Evolutionary conservation across 2,797 vertebrate genomes (phyloP), one percentile per base, ranked within the genome.

Genomic region (Denticeps clupeoides): DNA sequence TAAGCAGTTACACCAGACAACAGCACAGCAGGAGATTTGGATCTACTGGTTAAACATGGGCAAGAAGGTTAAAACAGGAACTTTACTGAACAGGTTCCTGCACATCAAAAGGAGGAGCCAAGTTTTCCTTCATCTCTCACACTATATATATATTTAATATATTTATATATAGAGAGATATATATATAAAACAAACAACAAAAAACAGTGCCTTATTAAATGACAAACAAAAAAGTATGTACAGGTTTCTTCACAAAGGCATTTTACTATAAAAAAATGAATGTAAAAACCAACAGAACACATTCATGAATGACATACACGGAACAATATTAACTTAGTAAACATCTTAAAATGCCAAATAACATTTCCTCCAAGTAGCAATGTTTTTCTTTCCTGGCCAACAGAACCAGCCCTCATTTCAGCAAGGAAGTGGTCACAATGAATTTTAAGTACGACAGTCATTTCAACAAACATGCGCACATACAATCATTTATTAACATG

Each of bases 1-100:
- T 88, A 88, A 93, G 90, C 91, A 88, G 89, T n/a, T 90, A 92
- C 89, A 92, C 90, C 85, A 91, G 88, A 95, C 92, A 90, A 92
- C 86, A 91, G 75, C 75, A 83, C 76, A 71, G 68, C 78, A 76
- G 82, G 82, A 84, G 84, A 72, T 75, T 83, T 76, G 82, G 27
- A 38, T 82, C 82, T 87, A 89, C 84, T 85, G 80, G 83, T 87
- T 88, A 82, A 86, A 87, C 33, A 92, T 83, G 84, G 87, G 91
- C 85, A 86, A 63, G 73, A 85, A 81, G 78, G 85, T 76, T 71
- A 13, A 31, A 32, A 7, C 3, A 6, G 6, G 32, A n/a, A n/a
- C n/a, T n/a, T n/a, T n/a, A n/a, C n/a, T n/a, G n/a, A n/a, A n/a
- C n/a, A n/a, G n/a, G n/a, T 79, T 87, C 78, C 77, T 75, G 84